Base-by-base conservation (phyloP, 2,113 vertebrate species). In the Gracilinanus agilis region DNA sequence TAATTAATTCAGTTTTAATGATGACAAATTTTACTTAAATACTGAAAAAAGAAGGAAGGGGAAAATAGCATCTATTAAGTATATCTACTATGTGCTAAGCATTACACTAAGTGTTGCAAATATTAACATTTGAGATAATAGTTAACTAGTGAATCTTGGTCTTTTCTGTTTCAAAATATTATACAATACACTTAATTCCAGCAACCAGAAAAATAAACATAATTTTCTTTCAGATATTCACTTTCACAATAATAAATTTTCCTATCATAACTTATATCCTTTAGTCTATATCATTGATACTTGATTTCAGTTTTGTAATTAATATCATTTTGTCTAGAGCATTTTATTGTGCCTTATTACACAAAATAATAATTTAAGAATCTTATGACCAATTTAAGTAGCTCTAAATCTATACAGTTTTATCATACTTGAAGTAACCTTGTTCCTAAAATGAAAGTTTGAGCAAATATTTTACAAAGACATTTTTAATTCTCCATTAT, bases 351-450 rank as follows among this genome's bases (percentile, higher is more conserved):
- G 23, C 91, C 90, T 95, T 90, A 93, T 56, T 91, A 89, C 54
- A 56, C 23, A 83, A 83, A 83, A 83, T 90, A 24, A 90, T 56
- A 55, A 94, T 94, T 94, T 97, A n/a, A 92, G 95, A 92, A 90
- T 19, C 55, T 96, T 61, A 95, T 93, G 75, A 19, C 54, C 92
- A 4, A 5, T 58, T 97, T 91, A 91, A 89, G 49, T 90, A 19
- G 92, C 1, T 61, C 16, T 93, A 90, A 91, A 90, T 34, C 44
- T 92, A 94, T 92, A 92, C 90, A 91, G 90, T 95, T 90, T 53
- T 92, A 19, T 24, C 83, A 94, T 29, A 95, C 44, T 61, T 61
- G n/a, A 96, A 53, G 90, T 44, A 95, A 11, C 95, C 44, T 93
- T 93, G 67, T 40, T 93, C 55, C 91, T 53, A 95, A 24, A 75